Percentiles rank a stretch among this genome's conserved stretches.
Evolutionary conservation across 1,140 invertebrate genomes (phyloP).

Genomic region (Platyura marginata): DNA sequence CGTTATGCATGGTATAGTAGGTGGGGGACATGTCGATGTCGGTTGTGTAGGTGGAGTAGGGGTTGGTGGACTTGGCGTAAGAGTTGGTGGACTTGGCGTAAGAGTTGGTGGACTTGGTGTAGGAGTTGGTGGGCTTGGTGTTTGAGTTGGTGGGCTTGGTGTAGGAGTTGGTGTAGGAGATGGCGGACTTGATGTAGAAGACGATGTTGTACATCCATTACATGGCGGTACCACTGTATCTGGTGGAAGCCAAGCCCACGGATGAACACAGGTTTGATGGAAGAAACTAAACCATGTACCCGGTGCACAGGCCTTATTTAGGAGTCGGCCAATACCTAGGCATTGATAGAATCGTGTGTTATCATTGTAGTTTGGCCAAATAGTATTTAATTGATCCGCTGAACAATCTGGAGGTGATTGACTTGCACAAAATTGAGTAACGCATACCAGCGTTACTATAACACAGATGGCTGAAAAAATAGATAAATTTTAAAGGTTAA

Average conservation of each 20-base stretch:
- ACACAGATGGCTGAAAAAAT: background rate
- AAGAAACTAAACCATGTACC: background rate
- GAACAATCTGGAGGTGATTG: background rate
- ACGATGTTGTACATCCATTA: constrained; percentile 13
- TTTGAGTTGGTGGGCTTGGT: constrained; percentile 12
- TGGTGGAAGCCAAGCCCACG: constrained; percentile 5
- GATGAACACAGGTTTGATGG: constrained; percentile 8
- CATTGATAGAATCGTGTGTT: background rate
- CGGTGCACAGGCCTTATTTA: background rate
- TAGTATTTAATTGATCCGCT: background rate
- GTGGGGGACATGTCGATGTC: background rate
- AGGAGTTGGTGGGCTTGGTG: background rate
- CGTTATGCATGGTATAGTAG: no score
- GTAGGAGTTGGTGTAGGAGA: constrained; percentile 10
- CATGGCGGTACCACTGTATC: constrained; percentile 10
- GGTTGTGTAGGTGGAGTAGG: background rate
- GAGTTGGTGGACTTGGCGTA: background rate
- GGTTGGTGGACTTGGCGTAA: background rate
- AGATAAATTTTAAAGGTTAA: background rate
- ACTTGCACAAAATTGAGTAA: background rate
- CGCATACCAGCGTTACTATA: background rate
- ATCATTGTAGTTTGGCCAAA: constrained; percentile 2
- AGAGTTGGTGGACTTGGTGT: background rate
- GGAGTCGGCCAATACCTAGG: background rate
- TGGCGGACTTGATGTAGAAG: constrained; percentile 8